Evolutionary conservation across 2,113 vertebrate species (phyloP), one percentile per base, ranked within the genome.

Genomic region (Tyrannus savana): DNA sequence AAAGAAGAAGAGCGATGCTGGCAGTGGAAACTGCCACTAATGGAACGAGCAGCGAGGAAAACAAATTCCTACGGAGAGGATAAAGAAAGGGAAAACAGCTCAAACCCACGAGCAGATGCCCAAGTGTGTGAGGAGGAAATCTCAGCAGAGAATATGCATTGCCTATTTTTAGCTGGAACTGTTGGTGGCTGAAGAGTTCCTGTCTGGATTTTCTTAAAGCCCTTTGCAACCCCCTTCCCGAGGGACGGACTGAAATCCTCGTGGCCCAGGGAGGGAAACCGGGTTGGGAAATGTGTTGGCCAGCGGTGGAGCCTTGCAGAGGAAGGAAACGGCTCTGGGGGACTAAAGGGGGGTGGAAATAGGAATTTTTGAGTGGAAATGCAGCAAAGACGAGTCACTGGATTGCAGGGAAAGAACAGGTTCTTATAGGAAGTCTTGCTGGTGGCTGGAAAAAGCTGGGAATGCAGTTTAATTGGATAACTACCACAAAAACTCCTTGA

Each of bases 101-200:
- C 69, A 85, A 93, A 64, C 19, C 66, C 53, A 33, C 84, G 53
- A 82, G 49, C 69, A 39, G 58, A 73, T 73, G 31, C n/a, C 46
- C 39, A 28, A 82, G 69, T 58, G 53, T 63, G 76, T 35, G 62
- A 75, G 87, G 74, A 87, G 37, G 75, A 96, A 93, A 89, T 85
- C 84, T 89, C 75, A 49, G 71, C 91, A 89, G 62, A 89, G 87
- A 93, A 84, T n/a, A 94, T 60, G 72, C 89, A 62, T 79, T 87
- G 74, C 71, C 93, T 97, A 91, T 95, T 96, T 95, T 97, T 96
- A 95, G 78, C 81, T 87, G 74, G 73, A 94, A 79, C 77, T 91
- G 55, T 78, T 87, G 94, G 91, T 91, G 84, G 89, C 75, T 92
- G 53, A 93, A 92, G 77, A 78, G 62, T 91, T 96, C 84, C 56